Percentiles rank a stretch among this genome's conserved stretches.
Conservation (phyloP, 2,888 invertebrate species). For the Branchipolynoe longqiensis region DNA sequence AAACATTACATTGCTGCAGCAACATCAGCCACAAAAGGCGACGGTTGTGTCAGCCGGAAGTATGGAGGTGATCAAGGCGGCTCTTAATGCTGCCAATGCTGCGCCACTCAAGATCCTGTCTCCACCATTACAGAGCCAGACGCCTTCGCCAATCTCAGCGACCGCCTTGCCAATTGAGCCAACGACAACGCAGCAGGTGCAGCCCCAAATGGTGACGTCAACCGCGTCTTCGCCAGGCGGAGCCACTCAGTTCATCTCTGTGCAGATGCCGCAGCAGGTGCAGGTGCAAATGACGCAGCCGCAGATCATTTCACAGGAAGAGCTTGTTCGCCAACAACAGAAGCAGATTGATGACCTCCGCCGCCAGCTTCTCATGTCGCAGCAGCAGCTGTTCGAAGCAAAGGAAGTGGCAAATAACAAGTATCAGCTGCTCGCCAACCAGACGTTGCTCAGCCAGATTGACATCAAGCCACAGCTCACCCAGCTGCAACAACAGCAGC, state of each 20-base stretch:
- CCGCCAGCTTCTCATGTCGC: slow-evolving; percentile 60
- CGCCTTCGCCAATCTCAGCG: slow-evolving; percentile 13
- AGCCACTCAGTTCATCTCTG: slow-evolving; percentile 53
- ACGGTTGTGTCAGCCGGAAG: slow-evolving; percentile 8
- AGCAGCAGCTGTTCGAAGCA: slow-evolving; percentile 59
- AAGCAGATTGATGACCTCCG: slow-evolving; percentile 92
- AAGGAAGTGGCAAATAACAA: slow-evolving; percentile 40
- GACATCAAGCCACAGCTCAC: slow-evolving; percentile 45
- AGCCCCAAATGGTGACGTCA: slow-evolving; percentile 58
- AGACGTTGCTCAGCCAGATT: neutral
- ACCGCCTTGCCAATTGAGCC: slow-evolving; percentile 39
- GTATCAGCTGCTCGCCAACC: slow-evolving; percentile 1
- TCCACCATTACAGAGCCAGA: slow-evolving; percentile 50
- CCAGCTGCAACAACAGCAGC: slow-evolving; percentile 51
- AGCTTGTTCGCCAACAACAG: slow-evolving; percentile 87
- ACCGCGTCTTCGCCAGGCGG: slow-evolving; percentile 42
- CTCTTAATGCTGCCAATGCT: neutral
- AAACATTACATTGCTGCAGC: slow-evolving; percentile 83
- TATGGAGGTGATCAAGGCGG: slow-evolving; percentile 19
- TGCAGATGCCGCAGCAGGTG: slow-evolving; percentile 45
- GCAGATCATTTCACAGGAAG: slow-evolving; percentile 63
- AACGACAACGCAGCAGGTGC: slow-evolving; percentile 48
- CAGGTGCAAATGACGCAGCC: slow-evolving; percentile 54
- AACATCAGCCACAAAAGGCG: slow-evolving; percentile 85
- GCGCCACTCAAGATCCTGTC: slow-evolving; percentile 32